Conservation (phyloP, 1,140 invertebrate genomes). For the Callitettix versicolor region DNA sequence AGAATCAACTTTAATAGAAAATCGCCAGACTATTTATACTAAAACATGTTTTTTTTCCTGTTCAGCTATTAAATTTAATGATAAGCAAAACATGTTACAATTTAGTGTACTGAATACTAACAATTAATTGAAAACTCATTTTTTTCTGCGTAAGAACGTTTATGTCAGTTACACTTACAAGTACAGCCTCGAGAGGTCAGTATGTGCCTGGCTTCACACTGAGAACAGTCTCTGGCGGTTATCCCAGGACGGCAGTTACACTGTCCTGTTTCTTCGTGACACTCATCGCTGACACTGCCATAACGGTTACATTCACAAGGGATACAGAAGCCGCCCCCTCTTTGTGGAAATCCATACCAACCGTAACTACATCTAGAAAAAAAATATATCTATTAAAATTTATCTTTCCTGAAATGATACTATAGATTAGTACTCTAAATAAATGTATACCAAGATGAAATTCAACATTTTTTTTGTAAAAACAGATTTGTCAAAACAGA, state of each 20-base stretch:
- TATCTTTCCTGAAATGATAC: too few relatives aligned
- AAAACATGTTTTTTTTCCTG: too few relatives aligned
- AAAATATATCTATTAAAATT: background rate
- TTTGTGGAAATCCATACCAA: conserved; percentile 60
- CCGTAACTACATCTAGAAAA: conserved; percentile 52
- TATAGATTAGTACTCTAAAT: too few relatives aligned
- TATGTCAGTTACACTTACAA: conserved; percentile 62
- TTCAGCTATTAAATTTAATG: background rate
- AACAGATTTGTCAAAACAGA: too few relatives aligned
- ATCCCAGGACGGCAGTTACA: conserved; percentile 72
- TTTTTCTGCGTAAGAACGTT: too few relatives aligned
- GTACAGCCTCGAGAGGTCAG: conserved; percentile 60
- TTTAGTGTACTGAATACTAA: too few relatives aligned
- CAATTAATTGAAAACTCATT: too few relatives aligned
- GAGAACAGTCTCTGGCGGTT: conserved; percentile 69
- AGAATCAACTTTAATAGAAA: too few relatives aligned
- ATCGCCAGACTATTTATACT: too few relatives aligned
- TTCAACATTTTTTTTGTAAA: too few relatives aligned
- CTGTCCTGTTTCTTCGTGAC: conserved; percentile 63
- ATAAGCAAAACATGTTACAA: too few relatives aligned
- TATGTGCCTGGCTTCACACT: conserved; percentile 64
- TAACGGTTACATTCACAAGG: conserved; percentile 68
- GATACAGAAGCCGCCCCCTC: conserved; percentile 54
- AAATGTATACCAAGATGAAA: too few relatives aligned
- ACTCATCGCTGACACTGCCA: conserved; percentile 61